Percentiles rank a stretch among this genome's conserved stretches.
Conservation (phyloP, 2,888 invertebrate genomes). For the Penaeus monodon region DNA sequence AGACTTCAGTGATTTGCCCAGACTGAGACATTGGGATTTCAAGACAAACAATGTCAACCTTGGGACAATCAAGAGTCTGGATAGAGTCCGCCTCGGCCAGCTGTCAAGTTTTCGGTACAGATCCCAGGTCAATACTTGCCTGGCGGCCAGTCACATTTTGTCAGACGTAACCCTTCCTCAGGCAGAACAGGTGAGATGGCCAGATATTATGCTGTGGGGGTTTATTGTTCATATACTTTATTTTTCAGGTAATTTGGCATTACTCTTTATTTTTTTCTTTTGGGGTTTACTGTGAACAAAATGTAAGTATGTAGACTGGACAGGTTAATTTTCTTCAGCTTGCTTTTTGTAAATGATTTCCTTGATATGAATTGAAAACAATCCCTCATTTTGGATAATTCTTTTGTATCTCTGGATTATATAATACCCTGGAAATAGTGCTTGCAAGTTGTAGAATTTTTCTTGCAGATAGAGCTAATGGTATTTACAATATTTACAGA, state of each 20-base stretch:
- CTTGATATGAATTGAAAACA: no score
- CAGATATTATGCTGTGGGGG: background rate
- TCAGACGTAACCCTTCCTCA: constrained; percentile 23
- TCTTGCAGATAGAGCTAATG: background rate
- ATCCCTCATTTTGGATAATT: background rate
- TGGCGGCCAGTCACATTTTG: constrained; percentile 29
- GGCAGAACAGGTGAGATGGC: constrained; percentile 37
- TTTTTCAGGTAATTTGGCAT: background rate
- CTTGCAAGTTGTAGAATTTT: background rate
- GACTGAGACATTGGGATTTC: constrained; percentile 21
- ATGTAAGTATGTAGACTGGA: background rate
- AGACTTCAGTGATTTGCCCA: constrained; percentile 25
- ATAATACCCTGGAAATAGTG: background rate
- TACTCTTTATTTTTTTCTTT: no score
- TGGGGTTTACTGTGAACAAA: no score
- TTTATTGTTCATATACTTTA: background rate
- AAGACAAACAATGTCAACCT: constrained; percentile 2
- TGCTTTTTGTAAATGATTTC: no score
- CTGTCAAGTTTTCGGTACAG: constrained; percentile 39
- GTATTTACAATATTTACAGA: constrained; percentile 7
- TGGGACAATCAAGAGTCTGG: constrained; percentile 28
- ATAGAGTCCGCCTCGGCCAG: constrained; percentile 41
- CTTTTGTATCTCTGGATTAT: background rate
- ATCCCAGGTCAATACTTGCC: constrained; percentile 20
- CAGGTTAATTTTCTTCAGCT: no score